These are phyloP conservation scores for Tanytarsus gracilentus DNA, from an alignment of 2,888 invertebrate genomes.

Conservation along the genomic window DNA sequence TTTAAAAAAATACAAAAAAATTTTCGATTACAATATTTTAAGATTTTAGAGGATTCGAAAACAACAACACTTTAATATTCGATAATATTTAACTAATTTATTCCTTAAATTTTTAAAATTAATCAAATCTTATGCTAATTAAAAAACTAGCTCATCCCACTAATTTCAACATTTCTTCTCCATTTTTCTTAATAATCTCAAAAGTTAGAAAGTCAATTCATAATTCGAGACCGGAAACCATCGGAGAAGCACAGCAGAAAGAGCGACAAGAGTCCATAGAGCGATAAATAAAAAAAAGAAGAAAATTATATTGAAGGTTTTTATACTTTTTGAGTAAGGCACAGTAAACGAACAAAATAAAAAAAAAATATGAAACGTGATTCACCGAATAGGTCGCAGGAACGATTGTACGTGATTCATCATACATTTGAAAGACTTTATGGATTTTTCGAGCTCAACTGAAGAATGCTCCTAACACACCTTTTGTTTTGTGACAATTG, in stretches of 20 bases:
- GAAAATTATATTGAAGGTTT: too few species aligned
- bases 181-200: too few species aligned
- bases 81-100: not conserved
- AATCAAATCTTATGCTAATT: not conserved
- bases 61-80: not conserved
- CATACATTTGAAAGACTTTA: conserved; percentile 27
- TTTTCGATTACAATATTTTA: too few species aligned
- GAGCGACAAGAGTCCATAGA: not conserved
- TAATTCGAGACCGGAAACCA: conserved; percentile 8
- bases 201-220: too few species aligned
- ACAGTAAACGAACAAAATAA: not conserved
- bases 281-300: not conserved
- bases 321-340: too few species aligned
- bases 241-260: conserved; percentile 9
- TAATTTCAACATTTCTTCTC: too few species aligned
- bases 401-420: conserved; percentile 25
- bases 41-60: too few species aligned
- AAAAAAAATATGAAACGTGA: conserved; percentile 24
- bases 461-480: too few species aligned
- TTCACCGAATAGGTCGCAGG: conserved; percentile 29
- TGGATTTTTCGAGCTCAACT: too few species aligned
- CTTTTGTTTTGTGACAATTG: too few species aligned
- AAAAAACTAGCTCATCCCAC: too few species aligned
- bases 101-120: not conserved
- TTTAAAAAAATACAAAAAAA: too few species aligned